Base-by-base conservation (phyloP, 2,113 vertebrate species). In the Triplophysa tibetana region DNA sequence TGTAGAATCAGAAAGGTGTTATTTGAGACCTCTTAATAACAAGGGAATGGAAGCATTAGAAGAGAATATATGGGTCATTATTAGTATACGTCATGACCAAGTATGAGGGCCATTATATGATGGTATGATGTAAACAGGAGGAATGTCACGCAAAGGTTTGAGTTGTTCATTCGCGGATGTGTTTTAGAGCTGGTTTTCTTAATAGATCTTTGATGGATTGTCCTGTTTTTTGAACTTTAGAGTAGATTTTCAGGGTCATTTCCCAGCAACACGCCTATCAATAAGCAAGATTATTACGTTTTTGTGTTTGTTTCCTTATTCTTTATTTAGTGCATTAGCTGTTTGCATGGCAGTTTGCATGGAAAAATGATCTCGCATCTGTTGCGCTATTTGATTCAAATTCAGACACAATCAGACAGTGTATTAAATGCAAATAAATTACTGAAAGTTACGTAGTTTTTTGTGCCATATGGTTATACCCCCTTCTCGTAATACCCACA, bases 11-110 rank as follows among this genome's bases (percentile, higher is more conserved):
- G 52, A 78, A 29, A 16, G 61, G 58, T 77, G 78, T 82, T 69
- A 80, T 77, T 72, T 67, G 56, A 81, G 77, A 81, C 65, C 29
- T 23, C 23, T 11, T 72, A 81, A 82, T 85, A 72, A 82, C 80
- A 77, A 61, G 64, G 50, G 69, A 9, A 24, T 62, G 58, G 52
- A 70, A 16, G 66, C 38, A 21, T 43, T 70, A 48, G 73, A 68
- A 73, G 56, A 14, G 52, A 9, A 61, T 62, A 85, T 86, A 63
- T 43, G 80, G 85, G 87, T 77, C 61, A 79, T 85, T 84, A 81
- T 72, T 65, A 70, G 16, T 10, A 0, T 52, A 16, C 14, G 64
- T 52, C 13, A 21, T 23, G 26, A 14, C 63, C 77, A 72, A 21
- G 61, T 69, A 77, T 83, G 70, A 43, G 63, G 68, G 75, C 13